These are phyloP conservation scores for Liopterus haemorrhoidalis DNA, from an alignment of 2,888 invertebrate species.

Conservation along the genomic window DNA sequence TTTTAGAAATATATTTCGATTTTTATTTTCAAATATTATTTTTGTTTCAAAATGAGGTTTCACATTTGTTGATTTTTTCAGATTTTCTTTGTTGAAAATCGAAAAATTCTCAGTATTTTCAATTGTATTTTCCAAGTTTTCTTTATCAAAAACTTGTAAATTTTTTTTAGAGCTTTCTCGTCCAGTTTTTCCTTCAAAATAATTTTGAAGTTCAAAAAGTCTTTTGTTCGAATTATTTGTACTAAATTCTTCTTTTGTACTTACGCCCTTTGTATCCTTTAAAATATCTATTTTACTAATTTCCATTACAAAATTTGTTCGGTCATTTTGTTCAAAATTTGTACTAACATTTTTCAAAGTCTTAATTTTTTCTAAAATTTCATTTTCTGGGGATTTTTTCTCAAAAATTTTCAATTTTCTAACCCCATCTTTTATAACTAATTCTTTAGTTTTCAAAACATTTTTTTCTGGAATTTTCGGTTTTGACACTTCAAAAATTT, in stretches of 20 bases:
- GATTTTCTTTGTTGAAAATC: too few species aligned
- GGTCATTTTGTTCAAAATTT: constrained; percentile 5
- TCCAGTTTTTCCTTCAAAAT: constrained; percentile 5
- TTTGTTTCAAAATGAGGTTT: too few species aligned
- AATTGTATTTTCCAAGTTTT: too few species aligned
- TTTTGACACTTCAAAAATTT: constrained; percentile 48
- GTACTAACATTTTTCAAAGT: constrained; percentile 26
- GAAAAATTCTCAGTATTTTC: too few species aligned
- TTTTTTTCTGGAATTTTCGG: constrained; percentile 58
- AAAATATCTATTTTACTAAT: too few species aligned
- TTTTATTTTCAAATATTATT: too few species aligned
- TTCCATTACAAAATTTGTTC: too few species aligned
- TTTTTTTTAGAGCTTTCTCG: too few species aligned
- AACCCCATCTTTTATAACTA: constrained; percentile 51
- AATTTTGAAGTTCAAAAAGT: background rate
- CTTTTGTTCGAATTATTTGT: background rate
- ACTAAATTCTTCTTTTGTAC: constrained; percentile 33
- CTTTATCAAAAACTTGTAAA: too few species aligned
- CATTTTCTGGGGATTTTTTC: constrained; percentile 40
- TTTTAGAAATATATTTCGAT: too few species aligned
- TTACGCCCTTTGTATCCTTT: constrained; percentile 23
- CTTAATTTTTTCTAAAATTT: constrained; percentile 25
- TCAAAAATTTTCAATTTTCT: constrained; percentile 50
- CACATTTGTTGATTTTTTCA: too few species aligned
- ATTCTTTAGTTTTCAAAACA: constrained; percentile 51